phyloP scores from a whole-genome alignment of 2,888 invertebrate species.

The Stenchaetothrips biformis region DNA sequence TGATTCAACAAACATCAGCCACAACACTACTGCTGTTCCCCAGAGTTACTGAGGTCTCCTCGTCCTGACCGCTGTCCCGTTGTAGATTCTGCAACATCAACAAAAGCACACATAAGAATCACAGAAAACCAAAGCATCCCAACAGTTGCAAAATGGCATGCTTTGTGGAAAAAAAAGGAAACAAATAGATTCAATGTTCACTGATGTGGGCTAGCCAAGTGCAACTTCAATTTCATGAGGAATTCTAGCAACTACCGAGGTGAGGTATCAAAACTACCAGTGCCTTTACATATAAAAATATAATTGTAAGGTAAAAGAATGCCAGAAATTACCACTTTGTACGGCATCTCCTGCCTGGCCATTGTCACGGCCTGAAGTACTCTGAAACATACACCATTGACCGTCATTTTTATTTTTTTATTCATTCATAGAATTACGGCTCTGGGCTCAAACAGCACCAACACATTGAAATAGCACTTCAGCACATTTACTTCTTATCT shows the following conservation, averaged over 20 bases:
- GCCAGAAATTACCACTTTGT: neutral
- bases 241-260: too few species aligned
- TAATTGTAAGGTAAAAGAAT: neutral
- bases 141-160: neutral
- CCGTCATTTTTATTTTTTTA: neutral
- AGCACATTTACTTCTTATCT: neutral
- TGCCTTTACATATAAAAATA: neutral
- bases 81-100: slow-evolving; percentile 51
- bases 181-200: too few species aligned
- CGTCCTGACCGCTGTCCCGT: slow-evolving; percentile 53
- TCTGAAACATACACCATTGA: neutral
- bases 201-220: too few species aligned
- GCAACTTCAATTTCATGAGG: too few species aligned
- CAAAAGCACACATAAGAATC: slow-evolving; percentile 21
- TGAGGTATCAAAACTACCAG: too few species aligned
- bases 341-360: slow-evolving; percentile 13
- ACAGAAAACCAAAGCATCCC: neutral
- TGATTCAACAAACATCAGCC: neutral
- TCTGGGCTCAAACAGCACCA: neutral
- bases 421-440: neutral
- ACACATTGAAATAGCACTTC: neutral
- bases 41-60: slow-evolving; percentile 54
- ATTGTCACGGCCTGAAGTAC: neutral
- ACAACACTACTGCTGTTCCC: slow-evolving; percentile 48
- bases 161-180: too few species aligned